Percentiles rank a stretch among this genome's conserved stretches.
phyloP scores from a whole-genome alignment of 2,888 invertebrate genomes.

The Chrysomela aeneicollis region DNA sequence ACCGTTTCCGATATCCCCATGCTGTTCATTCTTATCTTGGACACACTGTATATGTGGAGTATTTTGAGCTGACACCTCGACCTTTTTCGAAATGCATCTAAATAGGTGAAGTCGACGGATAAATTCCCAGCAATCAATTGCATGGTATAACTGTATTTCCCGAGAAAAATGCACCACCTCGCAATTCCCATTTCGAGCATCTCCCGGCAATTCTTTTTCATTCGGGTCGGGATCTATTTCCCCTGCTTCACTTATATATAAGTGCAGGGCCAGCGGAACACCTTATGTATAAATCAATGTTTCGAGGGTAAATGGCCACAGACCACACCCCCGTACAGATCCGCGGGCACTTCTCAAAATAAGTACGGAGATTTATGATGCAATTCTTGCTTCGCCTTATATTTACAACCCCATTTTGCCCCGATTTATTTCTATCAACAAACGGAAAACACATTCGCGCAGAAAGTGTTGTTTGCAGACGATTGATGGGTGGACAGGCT shows the following conservation, averaged over 20 bases:
- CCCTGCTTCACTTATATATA: slow-evolving; percentile 10
- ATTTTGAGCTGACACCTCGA: too few relatives aligned
- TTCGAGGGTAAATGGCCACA: slow-evolving; percentile 41
- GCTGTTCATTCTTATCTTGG: too few relatives aligned
- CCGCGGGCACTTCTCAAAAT: slow-evolving; percentile 43
- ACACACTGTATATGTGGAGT: too few relatives aligned
- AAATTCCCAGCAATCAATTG: background rate
- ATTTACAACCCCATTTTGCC: slow-evolving; percentile 39
- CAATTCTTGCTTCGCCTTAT: slow-evolving; percentile 42
- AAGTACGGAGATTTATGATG: slow-evolving; percentile 45
- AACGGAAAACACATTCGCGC: slow-evolving; percentile 17
- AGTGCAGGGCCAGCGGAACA: slow-evolving; percentile 39
- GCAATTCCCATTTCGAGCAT: background rate
- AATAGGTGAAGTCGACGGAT: background rate
- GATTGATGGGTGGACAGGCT: slow-evolving; percentile 20
- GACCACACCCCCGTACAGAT: slow-evolving; percentile 44
- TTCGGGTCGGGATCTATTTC: background rate
- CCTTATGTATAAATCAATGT: slow-evolving; percentile 38
- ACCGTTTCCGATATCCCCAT: too few relatives aligned
- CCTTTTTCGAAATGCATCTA: background rate
- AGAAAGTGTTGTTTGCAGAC: slow-evolving; percentile 13
- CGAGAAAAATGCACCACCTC: slow-evolving; percentile 1
- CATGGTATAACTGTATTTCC: background rate
- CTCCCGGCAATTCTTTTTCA: slow-evolving; percentile 5
- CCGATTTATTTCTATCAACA: slow-evolving; percentile 38